These are phyloP conservation scores for Leucophora obtusa DNA, from an alignment of 2,888 invertebrate genomes.

Conservation along the genomic window DNA sequence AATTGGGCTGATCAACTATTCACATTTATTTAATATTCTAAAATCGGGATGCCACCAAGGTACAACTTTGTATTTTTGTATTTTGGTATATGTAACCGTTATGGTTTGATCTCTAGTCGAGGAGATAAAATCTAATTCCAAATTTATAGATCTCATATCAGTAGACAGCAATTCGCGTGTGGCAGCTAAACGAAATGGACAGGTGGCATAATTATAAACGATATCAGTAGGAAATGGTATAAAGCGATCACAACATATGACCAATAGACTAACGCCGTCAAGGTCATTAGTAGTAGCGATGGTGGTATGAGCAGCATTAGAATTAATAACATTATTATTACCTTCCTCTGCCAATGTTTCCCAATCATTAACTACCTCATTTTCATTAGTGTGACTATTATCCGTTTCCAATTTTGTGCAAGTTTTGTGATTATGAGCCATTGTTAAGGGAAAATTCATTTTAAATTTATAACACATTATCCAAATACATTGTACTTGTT, in stretches of 20 bases:
- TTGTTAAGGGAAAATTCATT: slow-evolving; percentile 68
- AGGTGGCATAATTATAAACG: slow-evolving; percentile 67
- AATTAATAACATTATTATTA: slow-evolving; percentile 46
- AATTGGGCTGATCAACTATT: not conserved
- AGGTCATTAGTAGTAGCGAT: slow-evolving; percentile 74
- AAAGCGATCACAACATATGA: slow-evolving; percentile 74
- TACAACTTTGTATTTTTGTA: slow-evolving; percentile 80
- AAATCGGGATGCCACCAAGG: slow-evolving; percentile 85
- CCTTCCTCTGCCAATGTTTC: slow-evolving; percentile 70
- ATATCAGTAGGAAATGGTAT: slow-evolving; percentile 71
- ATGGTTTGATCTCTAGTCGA: slow-evolving; percentile 70
- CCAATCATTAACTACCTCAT: slow-evolving; percentile 72
- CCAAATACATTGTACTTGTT: slow-evolving; percentile 69
- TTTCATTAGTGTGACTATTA: not conserved
- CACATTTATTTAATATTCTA: slow-evolving; percentile 67
- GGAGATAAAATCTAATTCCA: slow-evolving; percentile 81
- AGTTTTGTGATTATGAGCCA: slow-evolving; percentile 64
- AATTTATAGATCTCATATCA: slow-evolving; percentile 79
- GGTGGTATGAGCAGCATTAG: slow-evolving; percentile 59
- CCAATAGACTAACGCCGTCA: slow-evolving; percentile 81
- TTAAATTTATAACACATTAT: slow-evolving; percentile 78
- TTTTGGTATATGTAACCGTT: slow-evolving; percentile 80
- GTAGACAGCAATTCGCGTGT: slow-evolving; percentile 78
- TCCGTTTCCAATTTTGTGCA: slow-evolving; percentile 77
- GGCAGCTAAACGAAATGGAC: slow-evolving; percentile 69